Evolutionary conservation across 1,140 invertebrate species (phyloP), one percentile per base, ranked within the genome.

Genomic region (Limonius californicus): DNA sequence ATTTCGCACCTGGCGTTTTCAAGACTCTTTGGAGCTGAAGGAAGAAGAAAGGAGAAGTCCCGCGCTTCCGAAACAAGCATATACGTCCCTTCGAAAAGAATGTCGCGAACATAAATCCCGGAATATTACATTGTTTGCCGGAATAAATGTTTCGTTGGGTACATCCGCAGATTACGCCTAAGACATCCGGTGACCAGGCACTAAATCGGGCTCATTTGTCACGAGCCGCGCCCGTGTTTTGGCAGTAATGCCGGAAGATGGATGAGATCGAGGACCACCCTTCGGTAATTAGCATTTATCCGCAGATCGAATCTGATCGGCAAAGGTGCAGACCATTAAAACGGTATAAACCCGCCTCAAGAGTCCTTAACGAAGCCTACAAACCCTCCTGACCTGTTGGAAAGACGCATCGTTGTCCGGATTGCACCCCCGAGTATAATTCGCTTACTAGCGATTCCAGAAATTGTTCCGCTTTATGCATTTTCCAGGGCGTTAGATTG

Each of bases 381-480:
- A 55, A n/a, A 55, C 27, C 32, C 15, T 45, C 23, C 58, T 60
- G 58, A 60, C 58, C 58, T 60, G 58, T 60, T 60, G 58, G 47
- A 60, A 60, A 30, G 43, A 60, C 43, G 58, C 43, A 45, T 23
- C 43, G 58, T 54, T 53, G 58, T 20, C n/a, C 4, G 23, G 43
- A 60, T 60, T 19, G 58, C 23, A 53, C 58, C 58, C 58, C 12
- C 7, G 58, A 60, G 58, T 60, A 45, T 39, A 30, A 60, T 60
- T 60, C 58, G 21, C 58, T 60, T 60, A 54, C 58, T 50, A 54
- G 58, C 58, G 43, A 32, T 60, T 60, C 58, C 27, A 60, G 58
- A 60, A 60, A 60, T 60, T 60, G 58, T 60, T 60, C 58, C 58
- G 58, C 58, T 60, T 60, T 60, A 60, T 53, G 47, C 58, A 54